Evolutionary conservation across 2,113 vertebrate genomes (phyloP).

Genomic region (Chloropsis cyanopogon): DNA sequence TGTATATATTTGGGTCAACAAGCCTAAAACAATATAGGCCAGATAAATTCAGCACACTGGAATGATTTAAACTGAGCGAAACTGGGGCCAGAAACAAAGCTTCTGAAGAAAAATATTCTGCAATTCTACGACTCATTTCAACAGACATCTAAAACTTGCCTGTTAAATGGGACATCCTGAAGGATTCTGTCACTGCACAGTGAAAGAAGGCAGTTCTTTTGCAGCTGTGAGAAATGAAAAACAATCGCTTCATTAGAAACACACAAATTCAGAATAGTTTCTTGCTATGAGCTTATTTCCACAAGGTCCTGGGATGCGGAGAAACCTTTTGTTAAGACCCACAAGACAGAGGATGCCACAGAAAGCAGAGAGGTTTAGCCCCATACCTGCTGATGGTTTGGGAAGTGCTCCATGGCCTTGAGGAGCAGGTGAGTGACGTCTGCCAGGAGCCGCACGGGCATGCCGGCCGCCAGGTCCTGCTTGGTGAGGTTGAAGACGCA

Average conservation of each 20-base stretch:
- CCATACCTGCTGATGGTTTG: constrained; percentile 91
- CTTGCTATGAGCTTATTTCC: background rate
- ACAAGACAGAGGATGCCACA: background rate
- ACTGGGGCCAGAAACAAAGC: background rate
- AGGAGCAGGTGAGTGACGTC: constrained; percentile 91
- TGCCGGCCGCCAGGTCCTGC: constrained; percentile 91
- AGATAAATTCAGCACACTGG: background rate
- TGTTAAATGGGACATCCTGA: constrained; percentile 98
- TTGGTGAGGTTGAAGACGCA: constrained; percentile 99
- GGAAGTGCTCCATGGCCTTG: constrained; percentile 97
- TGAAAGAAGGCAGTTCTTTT: constrained; percentile 98
- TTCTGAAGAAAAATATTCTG: background rate
- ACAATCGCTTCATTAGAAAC: background rate
- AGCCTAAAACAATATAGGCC: background rate
- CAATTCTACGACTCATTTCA: background rate
- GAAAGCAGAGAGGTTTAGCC: background rate
- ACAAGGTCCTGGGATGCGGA: background rate
- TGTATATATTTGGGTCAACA: background rate
- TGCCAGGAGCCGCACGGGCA: constrained; percentile 91
- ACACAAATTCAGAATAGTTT: background rate
- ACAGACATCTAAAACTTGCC: constrained; percentile 70
- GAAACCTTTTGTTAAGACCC: background rate
- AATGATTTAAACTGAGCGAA: background rate
- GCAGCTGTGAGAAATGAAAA: constrained; percentile 77
- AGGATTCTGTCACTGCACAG: constrained; percentile 98